Conservation (phyloP, 2,113 vertebrate genomes). For the Mus spicilegus region DNA sequence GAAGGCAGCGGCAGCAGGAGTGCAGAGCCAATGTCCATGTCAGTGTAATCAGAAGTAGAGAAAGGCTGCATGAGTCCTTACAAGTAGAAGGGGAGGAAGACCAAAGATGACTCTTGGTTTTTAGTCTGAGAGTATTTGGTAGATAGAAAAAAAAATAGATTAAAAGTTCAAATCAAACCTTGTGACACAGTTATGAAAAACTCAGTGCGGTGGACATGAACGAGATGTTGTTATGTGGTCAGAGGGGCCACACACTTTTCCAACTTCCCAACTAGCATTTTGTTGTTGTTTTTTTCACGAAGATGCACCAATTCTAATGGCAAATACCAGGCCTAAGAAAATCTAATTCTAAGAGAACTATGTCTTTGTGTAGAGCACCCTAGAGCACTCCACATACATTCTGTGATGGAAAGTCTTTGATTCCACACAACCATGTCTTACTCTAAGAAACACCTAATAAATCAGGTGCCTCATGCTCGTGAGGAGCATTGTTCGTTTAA, state of each 20-base stretch:
- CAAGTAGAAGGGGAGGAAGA: background rate
- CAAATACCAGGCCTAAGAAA: slow-evolving; percentile 52
- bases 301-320: background rate
- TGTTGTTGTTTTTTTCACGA: background rate
- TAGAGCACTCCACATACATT: background rate
- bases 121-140: background rate
- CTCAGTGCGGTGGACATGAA: background rate
- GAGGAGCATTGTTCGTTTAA: background rate
- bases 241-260: background rate
- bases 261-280: background rate
- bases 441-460: slow-evolving; percentile 55
- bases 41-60: background rate
- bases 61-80: background rate
- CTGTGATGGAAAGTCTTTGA: slow-evolving; percentile 41
- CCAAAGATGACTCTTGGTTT: background rate
- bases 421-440: slow-evolving; percentile 37
- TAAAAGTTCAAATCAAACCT: background rate
- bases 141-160: background rate
- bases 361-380: background rate
- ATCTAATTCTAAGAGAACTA: slow-evolving; percentile 46
- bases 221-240: background rate
- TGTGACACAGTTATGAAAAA: background rate
- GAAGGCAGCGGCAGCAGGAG: background rate
- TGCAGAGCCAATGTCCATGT: background rate
- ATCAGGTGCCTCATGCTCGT: background rate